These are phyloP conservation scores for Agelastica alni DNA, from an alignment of 2,888 invertebrate species.

Conservation along the genomic window DNA sequence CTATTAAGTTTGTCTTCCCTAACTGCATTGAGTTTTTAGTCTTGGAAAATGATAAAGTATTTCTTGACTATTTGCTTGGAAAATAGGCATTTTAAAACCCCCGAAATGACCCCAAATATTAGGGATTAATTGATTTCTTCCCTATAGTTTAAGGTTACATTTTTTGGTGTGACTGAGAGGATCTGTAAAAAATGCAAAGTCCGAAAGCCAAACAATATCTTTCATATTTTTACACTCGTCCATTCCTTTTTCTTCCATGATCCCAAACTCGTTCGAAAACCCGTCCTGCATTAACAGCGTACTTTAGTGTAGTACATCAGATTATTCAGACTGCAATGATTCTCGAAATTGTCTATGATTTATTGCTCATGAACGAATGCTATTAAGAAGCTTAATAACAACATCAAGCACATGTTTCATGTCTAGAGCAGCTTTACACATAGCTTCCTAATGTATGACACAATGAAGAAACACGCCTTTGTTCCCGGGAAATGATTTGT, in stretches of 20 bases:
- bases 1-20: no score
- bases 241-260: background rate
- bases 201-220: background rate
- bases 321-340: background rate
- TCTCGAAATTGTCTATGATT: background rate
- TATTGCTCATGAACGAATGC: background rate
- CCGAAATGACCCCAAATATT: no score
- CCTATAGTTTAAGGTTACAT: no score
- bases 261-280: background rate
- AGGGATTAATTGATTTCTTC: no score
- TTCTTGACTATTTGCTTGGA: no score
- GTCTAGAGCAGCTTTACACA: background rate
- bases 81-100: no score
- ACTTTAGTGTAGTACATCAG: background rate
- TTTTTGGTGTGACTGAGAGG: no score
- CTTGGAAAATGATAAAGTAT: no score
- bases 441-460: background rate
- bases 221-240: background rate
- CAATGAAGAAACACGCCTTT: background rate
- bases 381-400: background rate
- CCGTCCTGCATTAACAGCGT: background rate
- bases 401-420: background rate
- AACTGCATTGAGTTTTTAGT: no score
- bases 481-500: background rate
- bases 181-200: background rate